Evolutionary conservation across 2,888 invertebrate genomes (phyloP).

Genomic region (Chloromyia formosa): DNA sequence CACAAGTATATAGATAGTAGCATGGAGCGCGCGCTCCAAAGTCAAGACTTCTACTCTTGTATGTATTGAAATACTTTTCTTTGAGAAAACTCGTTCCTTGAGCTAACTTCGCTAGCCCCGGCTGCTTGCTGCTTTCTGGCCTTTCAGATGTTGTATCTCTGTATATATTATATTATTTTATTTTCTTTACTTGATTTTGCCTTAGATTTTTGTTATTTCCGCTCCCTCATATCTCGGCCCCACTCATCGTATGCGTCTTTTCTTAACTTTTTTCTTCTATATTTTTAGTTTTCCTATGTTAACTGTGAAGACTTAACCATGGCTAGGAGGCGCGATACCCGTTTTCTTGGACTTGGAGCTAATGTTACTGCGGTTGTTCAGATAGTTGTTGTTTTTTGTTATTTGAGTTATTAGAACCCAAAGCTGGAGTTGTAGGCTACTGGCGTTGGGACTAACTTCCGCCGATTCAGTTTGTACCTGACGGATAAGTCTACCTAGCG

Average conservation of each 20-base stretch:
- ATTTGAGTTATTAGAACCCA: not conserved
- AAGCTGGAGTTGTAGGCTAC: constrained; percentile 15
- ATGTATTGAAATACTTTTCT: too few species aligned
- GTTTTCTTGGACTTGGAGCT: not conserved
- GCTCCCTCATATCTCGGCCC: not conserved
- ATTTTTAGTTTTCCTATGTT: constrained; percentile 19
- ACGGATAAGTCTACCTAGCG: constrained; percentile 23
- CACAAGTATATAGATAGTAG: too few species aligned
- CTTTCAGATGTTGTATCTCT: not conserved
- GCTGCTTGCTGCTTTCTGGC: constrained; percentile 15
- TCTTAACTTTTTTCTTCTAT: not conserved
- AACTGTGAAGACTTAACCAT: constrained; percentile 37
- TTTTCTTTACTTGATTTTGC: not conserved
- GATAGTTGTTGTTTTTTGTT: not conserved
- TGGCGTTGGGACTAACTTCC: constrained; percentile 41
- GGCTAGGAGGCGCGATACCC: constrained; percentile 31
- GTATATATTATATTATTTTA: constrained; percentile 14
- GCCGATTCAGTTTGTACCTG: constrained; percentile 32
- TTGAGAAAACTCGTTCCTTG: constrained; percentile 18
- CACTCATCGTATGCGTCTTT: not conserved
- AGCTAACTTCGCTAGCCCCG: not conserved
- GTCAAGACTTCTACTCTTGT: too few species aligned
- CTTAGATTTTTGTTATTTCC: not conserved
- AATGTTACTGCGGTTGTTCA: constrained; percentile 22
- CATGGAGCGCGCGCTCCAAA: too few species aligned